Conservation (phyloP, 2,797 vertebrate species). For the Gadopsis marmoratus region DNA sequence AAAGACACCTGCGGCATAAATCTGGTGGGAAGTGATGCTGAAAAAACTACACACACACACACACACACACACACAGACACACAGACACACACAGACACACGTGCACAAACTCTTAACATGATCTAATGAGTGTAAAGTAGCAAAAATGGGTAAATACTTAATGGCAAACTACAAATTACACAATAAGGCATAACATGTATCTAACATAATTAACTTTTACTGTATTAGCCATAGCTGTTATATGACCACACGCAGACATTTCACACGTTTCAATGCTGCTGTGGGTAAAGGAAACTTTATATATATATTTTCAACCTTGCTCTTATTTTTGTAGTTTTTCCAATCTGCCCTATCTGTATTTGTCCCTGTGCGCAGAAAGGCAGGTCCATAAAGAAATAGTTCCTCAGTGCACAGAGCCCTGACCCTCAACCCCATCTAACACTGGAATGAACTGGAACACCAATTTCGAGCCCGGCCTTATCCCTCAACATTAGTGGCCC, state of each 20-base stretch:
- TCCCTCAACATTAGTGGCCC: background rate
- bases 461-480: background rate
- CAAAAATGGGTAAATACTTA: slow-evolving; percentile 43
- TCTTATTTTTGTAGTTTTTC: background rate
- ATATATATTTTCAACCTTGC: background rate
- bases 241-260: background rate
- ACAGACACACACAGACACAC: background rate
- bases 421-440: background rate
- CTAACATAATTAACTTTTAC: slow-evolving; percentile 34
- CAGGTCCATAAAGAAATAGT: background rate
- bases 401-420: background rate
- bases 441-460: background rate
- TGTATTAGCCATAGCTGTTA: slow-evolving; percentile 8
- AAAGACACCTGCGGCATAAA: slow-evolving; percentile 47
- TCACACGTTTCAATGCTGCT: background rate
- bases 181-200: slow-evolving; percentile 15
- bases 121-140: slow-evolving; percentile 35
- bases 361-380: background rate
- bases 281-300: background rate
- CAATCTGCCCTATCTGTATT: background rate
- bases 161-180: slow-evolving; percentile 25
- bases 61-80: no score
- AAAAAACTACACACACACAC: background rate
- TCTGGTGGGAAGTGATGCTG: slow-evolving; percentile 18
- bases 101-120: background rate